phyloP scores from a whole-genome alignment of 2,888 invertebrate genomes.

The Amphimallon solstitiale region DNA sequence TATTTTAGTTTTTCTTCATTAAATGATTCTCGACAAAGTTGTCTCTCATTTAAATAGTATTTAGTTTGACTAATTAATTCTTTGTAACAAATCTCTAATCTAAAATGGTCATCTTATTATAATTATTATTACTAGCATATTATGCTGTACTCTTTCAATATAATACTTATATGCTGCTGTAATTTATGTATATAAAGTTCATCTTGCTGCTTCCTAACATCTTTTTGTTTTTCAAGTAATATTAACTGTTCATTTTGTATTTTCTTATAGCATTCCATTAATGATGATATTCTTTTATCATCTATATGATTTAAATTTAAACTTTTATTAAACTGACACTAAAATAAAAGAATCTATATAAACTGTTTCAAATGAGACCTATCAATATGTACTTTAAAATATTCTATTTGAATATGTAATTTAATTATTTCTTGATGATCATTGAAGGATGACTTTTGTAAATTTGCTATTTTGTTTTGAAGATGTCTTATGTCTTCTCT shows the following conservation, averaged over 20 bases:
- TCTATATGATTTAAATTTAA: background rate
- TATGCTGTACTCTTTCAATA: slow-evolving; percentile 14
- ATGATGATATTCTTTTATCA: background rate
- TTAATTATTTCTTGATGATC: slow-evolving; percentile 32
- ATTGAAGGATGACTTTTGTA: slow-evolving; percentile 11
- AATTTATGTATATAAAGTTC: slow-evolving; percentile 12
- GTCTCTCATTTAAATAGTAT: slow-evolving; percentile 17
- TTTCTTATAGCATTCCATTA: slow-evolving; percentile 24
- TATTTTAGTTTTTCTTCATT: slow-evolving; percentile 15
- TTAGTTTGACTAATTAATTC: slow-evolving; percentile 15
- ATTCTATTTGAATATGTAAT: slow-evolving; percentile 27
- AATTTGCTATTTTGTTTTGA: slow-evolving; percentile 16
- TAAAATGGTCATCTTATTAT: slow-evolving; percentile 5
- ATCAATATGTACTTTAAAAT: slow-evolving; percentile 17
- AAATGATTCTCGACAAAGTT: slow-evolving; percentile 15
- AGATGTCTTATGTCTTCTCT: slow-evolving; percentile 9
- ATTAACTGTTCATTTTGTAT: slow-evolving; percentile 11
- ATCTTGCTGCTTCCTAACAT: slow-evolving; percentile 7
- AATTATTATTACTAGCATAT: background rate
- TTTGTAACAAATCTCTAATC: slow-evolving; percentile 24
- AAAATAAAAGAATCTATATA: slow-evolving; percentile 1
- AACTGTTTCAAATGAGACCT: background rate
- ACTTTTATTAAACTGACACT: slow-evolving; percentile 13
- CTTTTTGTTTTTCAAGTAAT: slow-evolving; percentile 14
- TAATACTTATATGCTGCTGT: slow-evolving; percentile 24